These are phyloP conservation scores for Drosophila suzukii DNA, from an alignment of 1,140 invertebrate genomes.

Conservation along the genomic window DNA sequence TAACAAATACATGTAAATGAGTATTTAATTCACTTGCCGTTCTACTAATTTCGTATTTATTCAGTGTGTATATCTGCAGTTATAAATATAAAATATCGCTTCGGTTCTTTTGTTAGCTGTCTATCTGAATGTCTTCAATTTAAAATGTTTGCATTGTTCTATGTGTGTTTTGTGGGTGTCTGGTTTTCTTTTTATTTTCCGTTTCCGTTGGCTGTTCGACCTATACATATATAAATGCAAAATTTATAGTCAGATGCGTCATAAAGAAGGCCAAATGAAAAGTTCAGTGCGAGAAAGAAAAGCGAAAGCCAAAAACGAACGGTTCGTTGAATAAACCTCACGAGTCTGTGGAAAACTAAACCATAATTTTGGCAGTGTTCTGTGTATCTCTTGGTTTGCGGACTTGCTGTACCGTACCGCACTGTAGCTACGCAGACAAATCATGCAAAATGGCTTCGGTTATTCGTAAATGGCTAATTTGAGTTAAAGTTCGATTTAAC, in stretches of 20 bases:
- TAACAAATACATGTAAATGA: slow-evolving; percentile 79
- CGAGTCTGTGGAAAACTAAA: slow-evolving; percentile 53
- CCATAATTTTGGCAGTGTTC: slow-evolving; percentile 69
- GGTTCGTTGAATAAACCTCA: slow-evolving; percentile 54
- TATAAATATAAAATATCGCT: slow-evolving; percentile 60
- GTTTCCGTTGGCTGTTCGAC: slow-evolving; percentile 38
- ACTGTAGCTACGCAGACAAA: slow-evolving; percentile 27
- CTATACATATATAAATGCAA: slow-evolving; percentile 70
- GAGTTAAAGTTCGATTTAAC: slow-evolving; percentile 50
- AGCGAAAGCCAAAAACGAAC: slow-evolving; percentile 39
- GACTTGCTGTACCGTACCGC: slow-evolving; percentile 32
- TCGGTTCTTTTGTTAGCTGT: slow-evolving; percentile 34
- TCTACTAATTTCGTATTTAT: slow-evolving; percentile 43
- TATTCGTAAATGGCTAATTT: slow-evolving; percentile 15
- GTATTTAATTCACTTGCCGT: slow-evolving; percentile 52
- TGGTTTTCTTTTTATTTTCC: slow-evolving; percentile 8
- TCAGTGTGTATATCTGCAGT: slow-evolving; percentile 18
- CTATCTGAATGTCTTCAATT: slow-evolving; percentile 24
- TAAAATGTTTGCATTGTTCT: slow-evolving; percentile 27
- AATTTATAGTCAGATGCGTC: slow-evolving; percentile 54
- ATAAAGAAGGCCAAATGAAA: slow-evolving; percentile 32
- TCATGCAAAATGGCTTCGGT: slow-evolving; percentile 18
- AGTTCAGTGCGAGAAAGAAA: slow-evolving; percentile 23
- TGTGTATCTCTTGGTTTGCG: slow-evolving; percentile 20
- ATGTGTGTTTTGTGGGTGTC: slow-evolving; percentile 6